Evolutionary conservation across 2,797 vertebrate genomes (phyloP).

Genomic region (Heterohyrax brucei): DNA sequence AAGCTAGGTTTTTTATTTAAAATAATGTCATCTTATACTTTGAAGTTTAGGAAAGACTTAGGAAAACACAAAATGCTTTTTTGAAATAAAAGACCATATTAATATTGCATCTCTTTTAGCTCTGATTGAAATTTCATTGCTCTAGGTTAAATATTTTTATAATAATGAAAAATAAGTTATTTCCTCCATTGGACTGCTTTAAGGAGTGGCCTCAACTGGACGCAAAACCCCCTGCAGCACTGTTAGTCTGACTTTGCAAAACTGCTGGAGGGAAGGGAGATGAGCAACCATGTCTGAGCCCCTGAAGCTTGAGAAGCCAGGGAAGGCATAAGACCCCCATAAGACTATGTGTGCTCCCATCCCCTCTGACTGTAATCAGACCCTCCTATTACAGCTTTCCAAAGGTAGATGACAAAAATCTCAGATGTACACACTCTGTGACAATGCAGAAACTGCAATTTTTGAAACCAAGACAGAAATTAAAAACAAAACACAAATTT

Average conservation of each 20-base stretch:
- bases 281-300: accelerated
- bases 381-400: too few relatives aligned
- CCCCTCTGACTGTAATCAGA: neutral
- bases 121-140: neutral
- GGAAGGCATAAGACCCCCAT: accelerated
- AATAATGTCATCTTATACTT: neutral
- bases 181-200: neutral
- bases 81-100: slow-evolving; percentile 23
- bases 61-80: slow-evolving; percentile 52
- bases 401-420: neutral
- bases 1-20: slow-evolving; percentile 50
- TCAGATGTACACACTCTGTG: neutral
- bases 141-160: neutral
- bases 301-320: accelerated
- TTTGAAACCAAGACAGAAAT: neutral
- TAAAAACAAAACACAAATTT: neutral
- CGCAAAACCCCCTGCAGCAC: neutral
- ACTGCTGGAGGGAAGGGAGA: accelerated
- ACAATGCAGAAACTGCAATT: neutral
- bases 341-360: accelerated
- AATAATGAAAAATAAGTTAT: neutral
- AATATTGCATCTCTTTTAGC: neutral
- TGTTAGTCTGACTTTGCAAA: too few relatives aligned
- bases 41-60: slow-evolving; percentile 56
- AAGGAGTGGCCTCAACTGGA: too few relatives aligned